Evolutionary conservation across 2,797 vertebrate genomes (phyloP), one percentile per base, ranked within the genome.

Genomic region (Falco columbarius): DNA sequence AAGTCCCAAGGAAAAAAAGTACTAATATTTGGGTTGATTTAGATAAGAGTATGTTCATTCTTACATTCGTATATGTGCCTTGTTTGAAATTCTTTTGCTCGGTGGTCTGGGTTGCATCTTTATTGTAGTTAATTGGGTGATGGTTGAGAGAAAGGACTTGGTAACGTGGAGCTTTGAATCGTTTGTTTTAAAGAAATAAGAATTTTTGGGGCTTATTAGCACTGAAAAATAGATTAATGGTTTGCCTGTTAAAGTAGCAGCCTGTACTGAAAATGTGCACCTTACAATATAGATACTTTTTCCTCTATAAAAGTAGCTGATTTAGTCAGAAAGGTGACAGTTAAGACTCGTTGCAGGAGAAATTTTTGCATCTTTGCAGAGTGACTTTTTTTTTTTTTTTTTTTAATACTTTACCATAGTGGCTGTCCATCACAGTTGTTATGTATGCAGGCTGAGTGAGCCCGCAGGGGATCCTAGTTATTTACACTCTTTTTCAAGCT

Each of bases 401-500:
- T 83, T 96, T 92, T 94, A 91, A 93, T 61, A 94, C 96, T 97
- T 96, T 98, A 94, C 98, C 96, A 95, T 93, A 80, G 98, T 98
- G 98, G 98, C 98, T 98, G 98, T 98, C 98, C 98, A 98, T 98
- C 98, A 98, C 92, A 46, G 98, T 98, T 98, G 98, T 98, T 98
- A 98, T 98, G 97, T 98, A 98, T 98, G 98, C 98, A 98, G 98
- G 95, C 98, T 98, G 98, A 98, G 98, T 95, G 98, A 98, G 98
- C 98, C 98, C 97, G 98, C 98, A 97, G 98, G 99, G 99, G 99
- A 99, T 98, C 98, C 99, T 98, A 98, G 98, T 99, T 99, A 99
- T 99, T 99, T 99, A 98, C 98, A 98, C 98, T 98, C 98, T 99
- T 99, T 98, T 98, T 98, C 98, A 98, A 98, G 98, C 99, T 98